These are phyloP conservation scores for Danio albolineatus DNA, from an alignment of 2,797 vertebrate genomes.

Conservation along the genomic window DNA sequence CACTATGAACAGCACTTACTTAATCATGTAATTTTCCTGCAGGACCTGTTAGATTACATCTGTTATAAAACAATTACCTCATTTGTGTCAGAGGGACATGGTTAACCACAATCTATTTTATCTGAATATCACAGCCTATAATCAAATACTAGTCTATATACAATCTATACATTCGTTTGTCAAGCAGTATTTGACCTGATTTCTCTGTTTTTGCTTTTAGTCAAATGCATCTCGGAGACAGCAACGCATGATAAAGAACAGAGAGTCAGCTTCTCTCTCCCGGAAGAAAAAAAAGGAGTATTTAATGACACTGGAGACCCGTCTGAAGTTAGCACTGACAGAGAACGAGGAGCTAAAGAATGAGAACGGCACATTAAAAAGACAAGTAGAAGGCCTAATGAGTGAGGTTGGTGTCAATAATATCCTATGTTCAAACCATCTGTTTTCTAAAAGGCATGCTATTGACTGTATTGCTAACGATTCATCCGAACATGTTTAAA, in stretches of 20 bases:
- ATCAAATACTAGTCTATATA: constrained; percentile 1
- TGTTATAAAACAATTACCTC: background rate
- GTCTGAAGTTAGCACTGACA: constrained; percentile 85
- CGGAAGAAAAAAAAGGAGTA: constrained; percentile 98
- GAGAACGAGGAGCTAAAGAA: constrained; percentile 91
- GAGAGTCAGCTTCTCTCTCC: constrained; percentile 93
- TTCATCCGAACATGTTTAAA: too few species aligned
- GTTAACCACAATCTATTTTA: background rate
- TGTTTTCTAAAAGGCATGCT: too few species aligned
- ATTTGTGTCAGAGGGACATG: background rate
- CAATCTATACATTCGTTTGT: background rate
- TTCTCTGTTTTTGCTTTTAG: constrained; percentile 65
- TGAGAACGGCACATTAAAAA: constrained; percentile 91
- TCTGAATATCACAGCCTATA: background rate
- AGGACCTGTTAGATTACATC: background rate
- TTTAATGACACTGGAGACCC: constrained; percentile 87
- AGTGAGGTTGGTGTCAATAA: constrained; percentile 82
- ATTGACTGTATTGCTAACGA: too few species aligned
- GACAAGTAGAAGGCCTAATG: constrained; percentile 88
- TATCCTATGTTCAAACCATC: too few species aligned
- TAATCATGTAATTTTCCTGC: background rate
- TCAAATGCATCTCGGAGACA: constrained; percentile 87
- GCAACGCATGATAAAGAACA: constrained; percentile 97
- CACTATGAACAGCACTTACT: background rate
- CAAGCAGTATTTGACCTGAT: background rate